A percentile compares a stretch with the other conserved stretches of the same genome.
These are phyloP conservation scores for Chrysina gloriosa DNA, from an alignment of 2,888 invertebrate genomes.

Conservation along the genomic window DNA sequence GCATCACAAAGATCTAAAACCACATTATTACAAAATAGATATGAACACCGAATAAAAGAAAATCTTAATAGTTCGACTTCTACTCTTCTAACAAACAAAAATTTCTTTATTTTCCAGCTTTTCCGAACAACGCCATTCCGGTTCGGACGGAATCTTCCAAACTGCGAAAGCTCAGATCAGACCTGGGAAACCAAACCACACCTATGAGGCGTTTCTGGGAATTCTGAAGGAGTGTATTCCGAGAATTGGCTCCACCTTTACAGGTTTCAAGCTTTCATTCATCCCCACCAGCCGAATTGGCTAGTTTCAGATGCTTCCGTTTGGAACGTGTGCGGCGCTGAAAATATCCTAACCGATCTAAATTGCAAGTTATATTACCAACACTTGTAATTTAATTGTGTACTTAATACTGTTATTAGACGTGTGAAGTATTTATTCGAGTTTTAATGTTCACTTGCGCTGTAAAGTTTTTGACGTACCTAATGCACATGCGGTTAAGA, in stretches of 20 bases:
- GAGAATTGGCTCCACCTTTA: slow-evolving; percentile 48
- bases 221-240: slow-evolving; percentile 47
- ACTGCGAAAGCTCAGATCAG: background rate
- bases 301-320: slow-evolving; percentile 50
- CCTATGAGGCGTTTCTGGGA: slow-evolving; percentile 46
- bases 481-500: slow-evolving; percentile 2
- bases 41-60: background rate
- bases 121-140: slow-evolving; percentile 11
- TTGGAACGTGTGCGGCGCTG: slow-evolving; percentile 49
- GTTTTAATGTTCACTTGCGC: slow-evolving; percentile 40
- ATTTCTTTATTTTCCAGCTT: slow-evolving; percentile 6
- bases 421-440: slow-evolving; percentile 49
- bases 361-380: slow-evolving; percentile 54
- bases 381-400: slow-evolving; percentile 56
- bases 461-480: slow-evolving; percentile 15
- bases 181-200: slow-evolving; percentile 42
- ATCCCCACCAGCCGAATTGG: slow-evolving; percentile 43
- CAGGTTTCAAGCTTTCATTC: slow-evolving; percentile 47
- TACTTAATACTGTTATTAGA: slow-evolving; percentile 53
- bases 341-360: slow-evolving; percentile 48
- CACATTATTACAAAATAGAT: too few relatives aligned
- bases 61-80: background rate
- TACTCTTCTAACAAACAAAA: background rate
- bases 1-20: too few relatives aligned
- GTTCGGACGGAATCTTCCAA: background rate